Evolutionary conservation across 1,140 invertebrate species (phyloP).

Genomic region (Sitophilus oryzae): DNA sequence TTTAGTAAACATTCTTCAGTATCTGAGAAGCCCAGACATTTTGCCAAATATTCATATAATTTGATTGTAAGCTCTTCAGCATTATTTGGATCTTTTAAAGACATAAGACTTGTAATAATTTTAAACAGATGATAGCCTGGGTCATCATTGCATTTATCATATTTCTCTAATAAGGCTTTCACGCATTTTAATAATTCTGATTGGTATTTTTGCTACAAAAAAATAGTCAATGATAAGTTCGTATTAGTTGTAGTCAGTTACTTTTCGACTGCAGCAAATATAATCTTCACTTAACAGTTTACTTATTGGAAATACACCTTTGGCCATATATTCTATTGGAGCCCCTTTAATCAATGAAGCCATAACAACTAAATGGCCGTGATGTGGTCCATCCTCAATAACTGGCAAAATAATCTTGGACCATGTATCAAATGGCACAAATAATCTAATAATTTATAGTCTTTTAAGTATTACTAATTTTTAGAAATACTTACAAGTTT

Average conservation of each 20-base stretch:
- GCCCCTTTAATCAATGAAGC: conserved; percentile 48
- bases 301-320: conserved; percentile 36
- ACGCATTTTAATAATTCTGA: conserved; percentile 35
- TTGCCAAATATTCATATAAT: conserved; percentile 29
- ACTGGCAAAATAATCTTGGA: conserved; percentile 48
- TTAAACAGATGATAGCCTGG: conserved; percentile 36
- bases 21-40: conserved; percentile 17
- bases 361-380: conserved; percentile 50
- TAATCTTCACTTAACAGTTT: conserved; percentile 37
- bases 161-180: conserved; percentile 29
- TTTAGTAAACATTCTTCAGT: conserved; percentile 22
- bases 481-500: not conserved
- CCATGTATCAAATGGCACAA: conserved; percentile 52
- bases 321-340: conserved; percentile 32
- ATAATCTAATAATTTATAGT: conserved; percentile 54
- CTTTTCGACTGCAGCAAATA: conserved; percentile 44
- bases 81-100: conserved; percentile 34
- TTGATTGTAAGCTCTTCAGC: conserved; percentile 10
- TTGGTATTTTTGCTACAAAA: conserved; percentile 36
- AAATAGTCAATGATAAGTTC: not conserved
- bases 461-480: conserved; percentile 27
- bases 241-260: conserved; percentile 13
- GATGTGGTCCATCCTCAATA: conserved; percentile 46
- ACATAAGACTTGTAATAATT: conserved; percentile 31
- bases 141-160: conserved; percentile 4